Evolutionary conservation across 2,888 invertebrate genomes (phyloP).

Genomic region (Pimpla rufipes): DNA sequence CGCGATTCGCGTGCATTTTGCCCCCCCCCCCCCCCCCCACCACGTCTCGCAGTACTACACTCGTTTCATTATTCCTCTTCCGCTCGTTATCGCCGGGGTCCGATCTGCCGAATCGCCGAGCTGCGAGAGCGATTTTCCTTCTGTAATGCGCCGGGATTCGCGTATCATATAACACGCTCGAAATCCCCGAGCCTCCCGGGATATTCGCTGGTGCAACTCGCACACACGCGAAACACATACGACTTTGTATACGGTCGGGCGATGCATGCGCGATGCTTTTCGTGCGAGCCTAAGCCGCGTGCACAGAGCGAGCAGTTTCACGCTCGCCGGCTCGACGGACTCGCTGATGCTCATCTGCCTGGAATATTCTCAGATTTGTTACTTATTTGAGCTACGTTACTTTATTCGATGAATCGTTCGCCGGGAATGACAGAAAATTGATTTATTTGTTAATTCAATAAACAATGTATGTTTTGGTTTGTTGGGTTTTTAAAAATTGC

Average conservation of each 20-base stretch:
- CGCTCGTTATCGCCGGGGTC: conserved; percentile 22
- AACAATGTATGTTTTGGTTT: no score
- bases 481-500: no score
- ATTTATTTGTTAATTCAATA: no score
- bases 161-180: conserved; percentile 12
- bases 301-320: neutral
- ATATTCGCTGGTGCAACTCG: neutral
- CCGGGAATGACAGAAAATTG: no score
- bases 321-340: neutral
- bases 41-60: neutral
- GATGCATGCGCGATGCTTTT: conserved; percentile 13
- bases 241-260: conserved; percentile 2
- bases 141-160: neutral
- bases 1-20: conserved; percentile 20
- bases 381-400: no score
- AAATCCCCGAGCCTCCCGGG: conserved; percentile 1
- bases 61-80: conserved; percentile 27
- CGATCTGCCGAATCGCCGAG: conserved; percentile 40
- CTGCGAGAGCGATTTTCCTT: conserved; percentile 16
- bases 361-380: neutral
- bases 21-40: no score
- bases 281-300: neutral
- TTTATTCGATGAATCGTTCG: no score
- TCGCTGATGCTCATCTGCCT: conserved; percentile 7
- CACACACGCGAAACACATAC: neutral